Percentiles rank a stretch among this genome's conserved stretches.
Evolutionary conservation across 2,113 vertebrate species (phyloP).

Genomic region (Gorsachius goisagi): DNA sequence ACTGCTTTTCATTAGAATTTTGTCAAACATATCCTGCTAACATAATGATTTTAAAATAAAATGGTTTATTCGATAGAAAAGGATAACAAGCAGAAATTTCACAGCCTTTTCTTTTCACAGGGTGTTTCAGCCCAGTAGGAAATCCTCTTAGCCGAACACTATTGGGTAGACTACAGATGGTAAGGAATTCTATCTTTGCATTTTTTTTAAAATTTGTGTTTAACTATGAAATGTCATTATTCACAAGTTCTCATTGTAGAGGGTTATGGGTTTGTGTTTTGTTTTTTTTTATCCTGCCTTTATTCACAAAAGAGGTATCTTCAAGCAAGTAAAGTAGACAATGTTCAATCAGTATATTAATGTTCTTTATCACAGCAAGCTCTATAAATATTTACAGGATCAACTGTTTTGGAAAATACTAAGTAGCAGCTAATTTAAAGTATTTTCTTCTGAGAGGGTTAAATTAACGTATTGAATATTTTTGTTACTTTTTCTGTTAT

Average conservation of each 20-base stretch:
- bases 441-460: not conserved
- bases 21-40: constrained; percentile 53
- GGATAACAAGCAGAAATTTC: constrained; percentile 72
- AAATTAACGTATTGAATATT: not conserved
- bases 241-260: constrained; percentile 32
- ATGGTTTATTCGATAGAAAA: constrained; percentile 59
- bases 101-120: constrained; percentile 77
- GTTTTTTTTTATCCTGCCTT: not conserved
- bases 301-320: constrained; percentile 2
- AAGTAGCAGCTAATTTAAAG: not conserved
- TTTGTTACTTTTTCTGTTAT: not conserved
- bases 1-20: constrained; percentile 63
- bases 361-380: not conserved
- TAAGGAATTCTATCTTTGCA: constrained; percentile 70
- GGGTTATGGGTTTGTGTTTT: too few species aligned
- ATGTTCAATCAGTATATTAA: not conserved
- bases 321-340: constrained; percentile 18
- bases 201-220: constrained; percentile 38
- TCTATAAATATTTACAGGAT: not conserved
- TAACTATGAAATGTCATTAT: constrained; percentile 50
- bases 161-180: constrained; percentile 79
- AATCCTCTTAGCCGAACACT: constrained; percentile 75
- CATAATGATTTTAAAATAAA: constrained; percentile 74
- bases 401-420: not conserved
- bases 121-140: constrained; percentile 80